phyloP scores from a whole-genome alignment of 92 coral and sea anemone genomes.

The Palythoa grandiflora region DNA sequence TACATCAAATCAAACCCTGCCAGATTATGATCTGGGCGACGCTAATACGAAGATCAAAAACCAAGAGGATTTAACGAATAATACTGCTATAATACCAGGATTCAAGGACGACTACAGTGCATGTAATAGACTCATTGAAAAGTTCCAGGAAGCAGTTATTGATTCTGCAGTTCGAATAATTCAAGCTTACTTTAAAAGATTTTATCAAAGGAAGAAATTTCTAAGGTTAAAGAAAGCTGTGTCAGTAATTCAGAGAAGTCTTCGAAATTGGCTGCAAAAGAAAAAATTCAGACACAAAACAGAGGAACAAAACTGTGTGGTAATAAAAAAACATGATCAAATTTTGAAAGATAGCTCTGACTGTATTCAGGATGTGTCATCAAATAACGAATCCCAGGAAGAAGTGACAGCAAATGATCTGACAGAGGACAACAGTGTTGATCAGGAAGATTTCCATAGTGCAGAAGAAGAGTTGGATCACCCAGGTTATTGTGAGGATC shows the following conservation, averaged over 20 bases:
- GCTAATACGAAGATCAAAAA: neutral
- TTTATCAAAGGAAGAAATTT: conserved; percentile 78
- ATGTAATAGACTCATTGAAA: conserved; percentile 81
- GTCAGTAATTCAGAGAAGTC: conserved; percentile 81
- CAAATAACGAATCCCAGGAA: neutral
- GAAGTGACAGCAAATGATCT: neutral
- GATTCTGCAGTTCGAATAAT: conserved; percentile 90
- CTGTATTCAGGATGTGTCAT: neutral
- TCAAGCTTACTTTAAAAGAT: conserved; percentile 88
- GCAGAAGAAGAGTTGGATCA: conserved; percentile 11
- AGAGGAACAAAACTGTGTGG: neutral
- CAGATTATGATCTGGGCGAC: neutral
- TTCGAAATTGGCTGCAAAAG: conserved; percentile 74
- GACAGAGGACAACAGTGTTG: neutral
- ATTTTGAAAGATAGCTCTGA: neutral
- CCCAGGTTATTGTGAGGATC: neutral
- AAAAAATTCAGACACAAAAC: conserved; percentile 22
- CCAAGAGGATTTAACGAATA: neutral
- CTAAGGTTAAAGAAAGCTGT: conserved; percentile 77
- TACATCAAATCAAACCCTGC: neutral
- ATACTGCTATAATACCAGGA: conserved; percentile 8
- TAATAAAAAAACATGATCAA: neutral
- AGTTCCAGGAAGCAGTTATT: conserved; percentile 88
- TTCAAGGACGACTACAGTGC: conserved; percentile 84
- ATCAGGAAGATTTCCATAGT: neutral